These are phyloP conservation scores for Ceratina japonica DNA, from an alignment of 1,140 invertebrate genomes.

Conservation along the genomic window DNA sequence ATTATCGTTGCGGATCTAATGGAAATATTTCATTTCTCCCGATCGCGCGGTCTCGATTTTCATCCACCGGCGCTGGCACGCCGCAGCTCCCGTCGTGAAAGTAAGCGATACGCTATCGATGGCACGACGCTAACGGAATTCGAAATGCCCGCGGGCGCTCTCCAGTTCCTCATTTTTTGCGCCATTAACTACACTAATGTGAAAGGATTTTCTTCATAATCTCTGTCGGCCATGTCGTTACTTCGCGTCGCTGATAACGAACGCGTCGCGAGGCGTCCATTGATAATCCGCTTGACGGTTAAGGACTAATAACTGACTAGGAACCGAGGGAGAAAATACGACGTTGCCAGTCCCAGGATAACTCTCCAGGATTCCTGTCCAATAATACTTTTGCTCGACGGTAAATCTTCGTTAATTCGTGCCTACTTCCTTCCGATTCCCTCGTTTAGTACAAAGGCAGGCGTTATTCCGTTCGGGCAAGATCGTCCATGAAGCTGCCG, in stretches of 20 bases:
- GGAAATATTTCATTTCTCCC: slow-evolving; percentile 60
- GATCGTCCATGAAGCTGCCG: slow-evolving; percentile 48
- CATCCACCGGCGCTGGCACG: slow-evolving; percentile 1
- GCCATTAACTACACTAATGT: background rate
- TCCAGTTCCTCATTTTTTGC: background rate
- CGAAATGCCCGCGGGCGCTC: slow-evolving; percentile 25
- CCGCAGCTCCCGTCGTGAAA: slow-evolving; percentile 7
- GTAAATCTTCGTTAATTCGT: slow-evolving; percentile 45
- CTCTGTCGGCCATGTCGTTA: background rate
- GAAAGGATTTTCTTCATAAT: background rate
- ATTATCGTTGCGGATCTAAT: slow-evolving; percentile 59
- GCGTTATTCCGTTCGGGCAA: slow-evolving; percentile 48
- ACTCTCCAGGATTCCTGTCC: background rate
- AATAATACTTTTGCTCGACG: slow-evolving; percentile 42
- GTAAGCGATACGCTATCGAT: slow-evolving; percentile 26
- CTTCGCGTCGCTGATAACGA: background rate
- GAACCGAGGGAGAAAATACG: background rate
- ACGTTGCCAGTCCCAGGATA: background rate
- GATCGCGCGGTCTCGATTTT: slow-evolving; percentile 10
- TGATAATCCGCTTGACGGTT: slow-evolving; percentile 10
- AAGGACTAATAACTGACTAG: slow-evolving; percentile 9
- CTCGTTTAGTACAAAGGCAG: slow-evolving; percentile 34
- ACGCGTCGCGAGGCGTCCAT: background rate
- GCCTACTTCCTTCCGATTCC: slow-evolving; percentile 30
- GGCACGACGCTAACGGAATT: slow-evolving; percentile 46